Evolutionary conservation across 2,888 invertebrate species (phyloP).

Genomic region (Zygogramma bicolorata): DNA sequence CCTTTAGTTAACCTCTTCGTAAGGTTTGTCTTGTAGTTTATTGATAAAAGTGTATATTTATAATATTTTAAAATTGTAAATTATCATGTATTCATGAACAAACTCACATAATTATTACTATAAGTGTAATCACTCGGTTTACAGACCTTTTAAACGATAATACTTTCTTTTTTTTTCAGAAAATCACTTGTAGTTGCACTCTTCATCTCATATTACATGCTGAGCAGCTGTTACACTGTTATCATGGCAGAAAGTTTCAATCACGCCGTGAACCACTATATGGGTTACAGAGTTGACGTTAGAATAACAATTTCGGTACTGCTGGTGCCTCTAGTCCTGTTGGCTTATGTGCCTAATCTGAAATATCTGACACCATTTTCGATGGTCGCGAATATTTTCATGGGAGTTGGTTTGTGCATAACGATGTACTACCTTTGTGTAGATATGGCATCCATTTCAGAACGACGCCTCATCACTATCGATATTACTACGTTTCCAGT

Average conservation of each 20-base stretch:
- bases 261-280: slow-evolving; percentile 76
- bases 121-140: too few relatives aligned
- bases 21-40: too few relatives aligned
- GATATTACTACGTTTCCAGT: slow-evolving; percentile 76
- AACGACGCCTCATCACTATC: slow-evolving; percentile 57
- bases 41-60: too few relatives aligned
- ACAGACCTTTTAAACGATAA: too few relatives aligned
- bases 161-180: slow-evolving; percentile 65
- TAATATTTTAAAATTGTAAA: too few relatives aligned
- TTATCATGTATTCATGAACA: too few relatives aligned
- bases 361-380: slow-evolving; percentile 93
- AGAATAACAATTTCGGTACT: slow-evolving; percentile 76
- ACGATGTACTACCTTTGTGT: slow-evolving; percentile 88
- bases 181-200: slow-evolving; percentile 80
- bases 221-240: slow-evolving; percentile 96
- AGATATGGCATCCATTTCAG: slow-evolving; percentile 70
- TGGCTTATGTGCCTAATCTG: slow-evolving; percentile 87
- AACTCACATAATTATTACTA: too few relatives aligned
- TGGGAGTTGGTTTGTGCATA: slow-evolving; percentile 86
- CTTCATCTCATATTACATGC: slow-evolving; percentile 94
- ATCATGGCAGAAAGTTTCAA: slow-evolving; percentile 88
- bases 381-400: slow-evolving; percentile 90
- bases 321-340: slow-evolving; percentile 79
- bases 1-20: too few relatives aligned
- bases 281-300: slow-evolving; percentile 68